Evolutionary conservation across 2,797 vertebrate species (phyloP).

Genomic region (Borostomias antarcticus): DNA sequence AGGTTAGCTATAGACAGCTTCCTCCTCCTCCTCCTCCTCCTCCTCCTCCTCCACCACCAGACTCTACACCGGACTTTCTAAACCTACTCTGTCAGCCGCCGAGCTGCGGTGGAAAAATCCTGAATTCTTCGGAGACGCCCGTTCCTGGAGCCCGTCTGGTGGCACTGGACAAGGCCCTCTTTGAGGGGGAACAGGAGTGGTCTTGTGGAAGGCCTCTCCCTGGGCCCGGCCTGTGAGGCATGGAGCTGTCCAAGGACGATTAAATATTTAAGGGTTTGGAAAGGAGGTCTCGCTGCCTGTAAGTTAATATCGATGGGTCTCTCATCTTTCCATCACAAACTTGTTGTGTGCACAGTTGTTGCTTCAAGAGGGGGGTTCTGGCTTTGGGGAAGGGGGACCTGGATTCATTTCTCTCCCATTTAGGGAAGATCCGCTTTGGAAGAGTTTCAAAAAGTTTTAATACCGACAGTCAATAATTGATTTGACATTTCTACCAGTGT

Average conservation of each 20-base stretch:
- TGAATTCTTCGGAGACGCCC: constrained; percentile 77
- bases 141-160: constrained; percentile 76
- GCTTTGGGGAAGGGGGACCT: constrained; percentile 54
- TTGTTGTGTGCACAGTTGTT: constrained; percentile 53
- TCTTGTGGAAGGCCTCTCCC: constrained; percentile 76
- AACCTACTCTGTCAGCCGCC: constrained; percentile 56
- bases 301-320: constrained; percentile 84
- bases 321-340: constrained; percentile 79
- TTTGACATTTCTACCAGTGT: not conserved
- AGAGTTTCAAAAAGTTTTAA: not conserved
- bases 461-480: not conserved
- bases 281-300: constrained; percentile 74
- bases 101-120: constrained; percentile 65
- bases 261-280: constrained; percentile 82
- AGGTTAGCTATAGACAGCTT: constrained; percentile 45
- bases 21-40: too few relatives aligned
- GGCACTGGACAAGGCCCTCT: constrained; percentile 79
- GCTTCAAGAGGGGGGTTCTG: constrained; percentile 58
- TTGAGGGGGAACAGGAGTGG: constrained; percentile 81
- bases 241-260: constrained; percentile 79
- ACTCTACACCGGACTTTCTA: constrained; percentile 6
- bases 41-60: constrained; percentile 15
- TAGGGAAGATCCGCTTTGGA: constrained; percentile 25
- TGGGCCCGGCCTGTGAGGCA: constrained; percentile 68
- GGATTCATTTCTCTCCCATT: constrained; percentile 17